Evolutionary conservation across 2,797 vertebrate genomes (phyloP).

Genomic region (Balearica regulorum): DNA sequence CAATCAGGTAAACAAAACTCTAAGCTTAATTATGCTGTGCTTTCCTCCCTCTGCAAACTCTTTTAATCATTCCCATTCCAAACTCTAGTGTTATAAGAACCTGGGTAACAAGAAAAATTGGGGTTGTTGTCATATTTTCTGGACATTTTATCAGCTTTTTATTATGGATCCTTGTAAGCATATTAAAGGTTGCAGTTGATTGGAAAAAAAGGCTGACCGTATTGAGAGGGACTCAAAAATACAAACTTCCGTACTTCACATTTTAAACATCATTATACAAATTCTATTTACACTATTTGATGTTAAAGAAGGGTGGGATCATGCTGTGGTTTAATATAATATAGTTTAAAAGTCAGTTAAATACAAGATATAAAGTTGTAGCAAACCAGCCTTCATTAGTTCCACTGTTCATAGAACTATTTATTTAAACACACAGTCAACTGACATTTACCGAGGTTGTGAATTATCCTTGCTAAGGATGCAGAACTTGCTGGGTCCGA

Average conservation of each 20-base stretch:
- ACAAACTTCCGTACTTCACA: background rate
- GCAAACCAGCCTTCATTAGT: background rate
- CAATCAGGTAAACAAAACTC: slow-evolving; percentile 35
- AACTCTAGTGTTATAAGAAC: background rate
- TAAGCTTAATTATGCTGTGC: background rate
- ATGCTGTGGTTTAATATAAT: background rate
- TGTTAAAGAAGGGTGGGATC: background rate
- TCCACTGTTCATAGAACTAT: background rate
- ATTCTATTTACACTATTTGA: background rate
- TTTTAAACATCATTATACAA: background rate
- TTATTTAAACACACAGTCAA: background rate
- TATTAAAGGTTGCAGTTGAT: background rate
- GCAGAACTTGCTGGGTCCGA: background rate
- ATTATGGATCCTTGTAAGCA: background rate
- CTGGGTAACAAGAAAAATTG: background rate
- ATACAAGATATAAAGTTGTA: background rate
- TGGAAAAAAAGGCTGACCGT: background rate
- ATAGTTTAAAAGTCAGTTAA: background rate
- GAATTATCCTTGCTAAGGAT: background rate
- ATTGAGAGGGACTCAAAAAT: background rate
- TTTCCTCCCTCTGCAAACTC: slow-evolving; percentile 6
- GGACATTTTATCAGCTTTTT: background rate
- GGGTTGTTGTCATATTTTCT: background rate
- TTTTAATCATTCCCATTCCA: background rate
- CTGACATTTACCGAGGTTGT: background rate